Evolutionary conservation across 2,888 invertebrate genomes (phyloP), one percentile per base, ranked within the genome.

Genomic region (Buathra laborator): DNA sequence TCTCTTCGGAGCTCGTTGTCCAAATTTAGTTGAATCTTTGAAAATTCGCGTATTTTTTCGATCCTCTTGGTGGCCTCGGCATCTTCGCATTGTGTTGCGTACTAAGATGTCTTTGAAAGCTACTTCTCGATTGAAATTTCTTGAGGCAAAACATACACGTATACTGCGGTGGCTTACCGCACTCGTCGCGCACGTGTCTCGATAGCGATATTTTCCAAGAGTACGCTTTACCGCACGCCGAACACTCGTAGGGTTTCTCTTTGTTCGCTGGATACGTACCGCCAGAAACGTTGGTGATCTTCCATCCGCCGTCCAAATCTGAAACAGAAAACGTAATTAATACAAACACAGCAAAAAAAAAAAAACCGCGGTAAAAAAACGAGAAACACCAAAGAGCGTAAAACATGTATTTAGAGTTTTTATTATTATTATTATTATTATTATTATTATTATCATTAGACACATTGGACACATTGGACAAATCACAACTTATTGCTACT

Each of bases 141-240:
- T 91, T 92, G 43, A 86, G 79, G 87, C 94, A 94, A 79, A 91
- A 87, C 6, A 86, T 87, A 86, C 94, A 94, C 37, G 85, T 82
- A 87, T 94, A 91, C 80, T 92, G 91, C 14, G 94, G 93, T 9
- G 89, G 86, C 75, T 93, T 93, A 16, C 94, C 94, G 77, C 93
- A 93, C 78, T 93, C 92, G 80, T 93, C 92, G 19, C 94, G 92
- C 16, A 94, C 91, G 88, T 95, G 95, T 7, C 95, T 91, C 1
- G 93, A 94, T 32, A 95, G 90, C 53, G 95, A 95, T 78, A 94
- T 94, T 87, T 95, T 95, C 91, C 95, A 93, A 12, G 93, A 94
- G 95, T 98, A 98, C 90, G 96, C 95, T 94, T 97, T 98, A 88
- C 97, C 97, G 94, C 98, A 98, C 1, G 67, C 67, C 14, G 70